These are phyloP conservation scores for Plutomurus gul DNA, from an alignment of 1,140 invertebrate genomes.

Conservation along the genomic window DNA sequence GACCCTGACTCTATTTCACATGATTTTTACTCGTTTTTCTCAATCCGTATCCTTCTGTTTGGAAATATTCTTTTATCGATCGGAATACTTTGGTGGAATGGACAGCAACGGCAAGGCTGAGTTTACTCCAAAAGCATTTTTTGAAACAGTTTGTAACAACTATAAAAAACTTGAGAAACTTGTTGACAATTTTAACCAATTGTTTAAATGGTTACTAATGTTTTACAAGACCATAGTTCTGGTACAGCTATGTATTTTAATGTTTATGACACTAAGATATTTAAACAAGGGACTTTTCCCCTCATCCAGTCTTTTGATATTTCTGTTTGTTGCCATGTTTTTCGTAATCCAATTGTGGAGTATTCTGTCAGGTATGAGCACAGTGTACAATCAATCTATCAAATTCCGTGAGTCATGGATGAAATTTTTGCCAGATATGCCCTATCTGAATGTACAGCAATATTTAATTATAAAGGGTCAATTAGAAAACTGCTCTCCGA, in stretches of 20 bases:
- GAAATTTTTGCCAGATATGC: neutral
- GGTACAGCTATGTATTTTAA: neutral
- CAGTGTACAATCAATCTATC: neutral
- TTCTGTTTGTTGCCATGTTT: neutral
- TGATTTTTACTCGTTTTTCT: neutral
- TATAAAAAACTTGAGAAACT: neutral
- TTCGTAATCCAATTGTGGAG: neutral
- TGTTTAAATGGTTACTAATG: neutral
- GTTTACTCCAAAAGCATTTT: neutral
- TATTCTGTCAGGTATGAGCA: neutral
- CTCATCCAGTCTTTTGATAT: neutral
- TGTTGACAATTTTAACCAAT: neutral
- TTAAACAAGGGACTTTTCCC: neutral
- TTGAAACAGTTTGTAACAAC: neutral
- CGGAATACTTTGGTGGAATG: neutral
- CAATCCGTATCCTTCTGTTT: neutral
- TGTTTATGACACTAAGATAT: neutral
- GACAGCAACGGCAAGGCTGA: neutral
- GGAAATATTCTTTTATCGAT: neutral
- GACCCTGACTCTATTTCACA: neutral
- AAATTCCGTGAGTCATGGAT: slow-evolving; percentile 1
- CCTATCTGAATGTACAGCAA: neutral
- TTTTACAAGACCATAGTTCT: neutral
- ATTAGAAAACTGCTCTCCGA: neutral
- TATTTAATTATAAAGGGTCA: neutral